Percentiles rank a stretch among this genome's conserved stretches.
Evolutionary conservation across 1,140 invertebrate genomes (phyloP).

Genomic region (Drosophila hydei): DNA sequence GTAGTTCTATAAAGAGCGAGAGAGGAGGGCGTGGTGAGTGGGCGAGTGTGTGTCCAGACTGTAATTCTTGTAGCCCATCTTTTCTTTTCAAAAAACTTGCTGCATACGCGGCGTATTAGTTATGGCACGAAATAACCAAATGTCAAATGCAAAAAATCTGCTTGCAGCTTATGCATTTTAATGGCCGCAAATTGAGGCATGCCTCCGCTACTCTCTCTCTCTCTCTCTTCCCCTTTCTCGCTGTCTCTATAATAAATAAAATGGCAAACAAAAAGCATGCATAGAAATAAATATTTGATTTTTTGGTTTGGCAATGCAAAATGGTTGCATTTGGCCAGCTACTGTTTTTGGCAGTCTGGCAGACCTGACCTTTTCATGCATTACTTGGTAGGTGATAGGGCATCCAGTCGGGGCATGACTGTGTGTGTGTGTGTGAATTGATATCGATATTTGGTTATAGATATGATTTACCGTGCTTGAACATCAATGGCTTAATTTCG

Average conservation of each 20-base stretch:
- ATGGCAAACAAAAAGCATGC: conserved; percentile 43
- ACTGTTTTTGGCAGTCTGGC: conserved; percentile 38
- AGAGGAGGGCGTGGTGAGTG: background rate
- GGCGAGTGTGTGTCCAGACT: conserved; percentile 1
- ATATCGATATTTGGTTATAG: conserved; percentile 1
- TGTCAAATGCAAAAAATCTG: conserved; percentile 66
- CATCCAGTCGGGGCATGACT: background rate
- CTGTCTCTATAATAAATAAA: conserved; percentile 44
- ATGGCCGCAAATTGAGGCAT: conserved; percentile 73
- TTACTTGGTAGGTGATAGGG: background rate
- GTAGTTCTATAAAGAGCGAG: background rate
- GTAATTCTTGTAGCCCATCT: background rate
- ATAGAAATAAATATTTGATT: conserved; percentile 48
- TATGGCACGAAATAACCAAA: conserved; percentile 33
- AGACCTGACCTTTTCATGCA: background rate
- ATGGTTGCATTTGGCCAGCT: conserved; percentile 24
- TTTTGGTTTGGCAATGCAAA: conserved; percentile 32
- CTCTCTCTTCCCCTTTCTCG: background rate
- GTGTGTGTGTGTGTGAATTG: background rate
- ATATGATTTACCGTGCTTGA: background rate
- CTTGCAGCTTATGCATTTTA: conserved; percentile 76
- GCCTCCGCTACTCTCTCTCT: background rate
- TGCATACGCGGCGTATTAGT: conserved; percentile 47
- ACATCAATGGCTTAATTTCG: background rate
- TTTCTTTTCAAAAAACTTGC: background rate